Base-by-base conservation (phyloP, 2,113 vertebrate species). In the Ptyas mucosa region DNA sequence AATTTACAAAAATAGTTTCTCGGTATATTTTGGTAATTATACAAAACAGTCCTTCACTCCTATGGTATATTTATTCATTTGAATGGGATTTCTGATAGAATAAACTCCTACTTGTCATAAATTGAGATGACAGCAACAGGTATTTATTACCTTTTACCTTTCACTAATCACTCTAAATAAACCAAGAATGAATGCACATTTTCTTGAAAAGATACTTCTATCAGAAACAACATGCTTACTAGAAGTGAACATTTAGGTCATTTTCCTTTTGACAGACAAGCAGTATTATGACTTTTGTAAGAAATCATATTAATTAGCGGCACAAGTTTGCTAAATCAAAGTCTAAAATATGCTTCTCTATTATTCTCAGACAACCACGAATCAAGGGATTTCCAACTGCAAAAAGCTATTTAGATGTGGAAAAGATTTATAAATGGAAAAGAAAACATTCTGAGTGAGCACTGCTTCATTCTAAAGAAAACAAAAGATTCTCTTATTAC, bases 241-340 rank as follows among this genome's bases (percentile, higher is more conserved):
- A 26, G 93, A 85, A 92, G 46, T 88, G 95, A 93, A 85, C 26
- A 91, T 46, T 91, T 23, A 92, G 12, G 81, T 15, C 57, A 21
- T 94, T 85, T 93, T 85, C 89, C 43, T 95, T 87, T 92, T 94
- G 89, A 93, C 18, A 92, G 34, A 46, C 49, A 90, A 90, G 93
- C 39, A 93, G 2, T 92, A n/a, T 86, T 95, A 94, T 94, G 64
- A 75, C 69, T 61, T 55, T 92, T 87, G 75, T 6, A 49, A 92
- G 49, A 89, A 91, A 93, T 94, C 90, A 94, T 93, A 91, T 15
- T 75, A 93, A 88, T 95, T 95, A 94, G 90, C 6, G 18, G 54
- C 12, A 34, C 24, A 88, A 89, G 0, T 12, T 92, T 85, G 34
- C 90, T 57, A 94, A 69, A 57, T 88, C 69, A 58, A 20, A 91